A percentile compares a stretch with the other conserved stretches of the same genome.
Evolutionary conservation across 53 echinoderm and acorn worm species (phyloP).

Genomic region (Paracentrotus lividus): DNA sequence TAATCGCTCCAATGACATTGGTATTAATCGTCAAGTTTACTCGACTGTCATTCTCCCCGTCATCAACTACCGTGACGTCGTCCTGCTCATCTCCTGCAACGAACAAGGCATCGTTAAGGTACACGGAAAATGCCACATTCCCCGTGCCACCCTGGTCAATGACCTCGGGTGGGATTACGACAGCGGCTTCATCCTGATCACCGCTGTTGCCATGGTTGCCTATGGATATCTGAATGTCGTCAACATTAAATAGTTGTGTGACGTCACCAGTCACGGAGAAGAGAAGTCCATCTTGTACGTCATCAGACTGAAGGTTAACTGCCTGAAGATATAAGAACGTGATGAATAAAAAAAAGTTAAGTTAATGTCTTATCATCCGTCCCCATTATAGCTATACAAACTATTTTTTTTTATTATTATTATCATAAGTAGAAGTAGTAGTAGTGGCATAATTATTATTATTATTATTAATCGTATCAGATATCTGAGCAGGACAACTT

Average conservation of each 20-base stretch:
- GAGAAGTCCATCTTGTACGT: neutral
- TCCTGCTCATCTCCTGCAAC: neutral
- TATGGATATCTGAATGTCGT: neutral
- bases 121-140: neutral
- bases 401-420: too few relatives aligned
- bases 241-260: neutral
- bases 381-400: too few relatives aligned
- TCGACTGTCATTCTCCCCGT: neutral
- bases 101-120: conserved; percentile 15
- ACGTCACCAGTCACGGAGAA: neutral
- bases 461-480: too few relatives aligned
- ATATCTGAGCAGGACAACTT: too few relatives aligned
- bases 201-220: neutral
- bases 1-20: neutral
- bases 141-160: neutral
- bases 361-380: too few relatives aligned
- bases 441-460: too few relatives aligned
- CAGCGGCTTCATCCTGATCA: neutral
- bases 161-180: neutral
- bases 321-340: neutral
- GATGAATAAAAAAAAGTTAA: too few relatives aligned
- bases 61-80: neutral
- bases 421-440: too few relatives aligned
- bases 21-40: neutral
- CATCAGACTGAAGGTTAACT: neutral